Evolutionary conservation across 2,113 vertebrate genomes (phyloP).

Genomic region (Galeopterus variegatus): DNA sequence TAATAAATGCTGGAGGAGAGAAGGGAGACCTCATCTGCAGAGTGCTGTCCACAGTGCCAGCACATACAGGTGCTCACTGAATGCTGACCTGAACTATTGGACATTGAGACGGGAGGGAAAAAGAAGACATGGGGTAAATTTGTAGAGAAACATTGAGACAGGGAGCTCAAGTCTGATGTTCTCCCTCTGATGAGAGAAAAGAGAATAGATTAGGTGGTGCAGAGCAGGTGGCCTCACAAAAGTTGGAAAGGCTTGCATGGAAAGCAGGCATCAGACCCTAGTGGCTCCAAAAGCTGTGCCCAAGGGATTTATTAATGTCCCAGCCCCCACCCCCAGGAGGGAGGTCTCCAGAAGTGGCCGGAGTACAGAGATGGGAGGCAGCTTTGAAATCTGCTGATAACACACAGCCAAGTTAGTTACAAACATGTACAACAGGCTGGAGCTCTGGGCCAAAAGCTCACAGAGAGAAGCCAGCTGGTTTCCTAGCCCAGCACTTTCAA

Average conservation of each 20-base stretch:
- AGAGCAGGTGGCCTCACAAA: not conserved
- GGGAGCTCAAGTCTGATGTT: not conserved
- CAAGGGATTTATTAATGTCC: not conserved
- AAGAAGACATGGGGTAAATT: not conserved
- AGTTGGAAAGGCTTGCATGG: not conserved
- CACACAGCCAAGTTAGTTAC: not conserved
- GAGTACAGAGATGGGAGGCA: not conserved
- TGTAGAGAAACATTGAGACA: not conserved
- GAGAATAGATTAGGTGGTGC: not conserved
- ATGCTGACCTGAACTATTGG: not conserved
- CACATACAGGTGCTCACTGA: not conserved
- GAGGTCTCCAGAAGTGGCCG: not conserved
- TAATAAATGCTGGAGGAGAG: not conserved
- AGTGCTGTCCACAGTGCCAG: not conserved
- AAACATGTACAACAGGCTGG: not conserved
- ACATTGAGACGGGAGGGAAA: not conserved
- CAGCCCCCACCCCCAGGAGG: not conserved
- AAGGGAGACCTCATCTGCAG: not conserved
- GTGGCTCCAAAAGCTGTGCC: not conserved
- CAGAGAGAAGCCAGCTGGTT: slow-evolving; percentile 33
- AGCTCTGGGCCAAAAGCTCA: not conserved
- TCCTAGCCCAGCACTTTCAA: not conserved
- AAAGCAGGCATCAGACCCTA: not conserved
- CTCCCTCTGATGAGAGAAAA: not conserved
- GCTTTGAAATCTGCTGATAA: slow-evolving; percentile 10